Evolutionary conservation across 1,140 invertebrate species (phyloP).

Genomic region (Meloidogyne chitwoodi): DNA sequence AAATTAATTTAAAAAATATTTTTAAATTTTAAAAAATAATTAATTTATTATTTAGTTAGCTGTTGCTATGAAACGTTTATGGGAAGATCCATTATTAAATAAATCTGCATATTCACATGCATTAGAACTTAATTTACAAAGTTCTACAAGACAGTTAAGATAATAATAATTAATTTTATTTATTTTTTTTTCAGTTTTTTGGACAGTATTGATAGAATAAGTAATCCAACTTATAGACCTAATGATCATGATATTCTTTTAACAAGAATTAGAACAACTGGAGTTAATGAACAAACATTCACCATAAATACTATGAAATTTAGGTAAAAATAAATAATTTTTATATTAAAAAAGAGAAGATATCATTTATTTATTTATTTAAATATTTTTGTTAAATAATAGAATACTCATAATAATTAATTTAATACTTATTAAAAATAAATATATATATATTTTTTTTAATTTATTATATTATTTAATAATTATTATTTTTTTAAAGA

Average conservation of each 20-base stretch:
- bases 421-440: too few relatives aligned
- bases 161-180: background rate
- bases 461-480: too few relatives aligned
- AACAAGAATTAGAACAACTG: constrained; percentile 97
- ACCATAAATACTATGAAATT: constrained; percentile 99
- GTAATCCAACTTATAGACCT: constrained; percentile 90
- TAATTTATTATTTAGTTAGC: background rate
- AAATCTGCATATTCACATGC: constrained; percentile 94
- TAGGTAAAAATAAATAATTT: constrained; percentile 70
- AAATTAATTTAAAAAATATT: background rate
- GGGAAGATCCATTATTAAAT: constrained; percentile 87
- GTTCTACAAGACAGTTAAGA: constrained; percentile 97
- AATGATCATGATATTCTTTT: constrained; percentile 98
- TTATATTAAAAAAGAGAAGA: background rate
- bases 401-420: too few relatives aligned
- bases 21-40: constrained; percentile 67
- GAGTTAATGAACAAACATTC: constrained; percentile 99
- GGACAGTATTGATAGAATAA: constrained; percentile 81
- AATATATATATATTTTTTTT: too few relatives aligned
- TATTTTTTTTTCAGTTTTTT: constrained; percentile 62
- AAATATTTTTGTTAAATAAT: too few relatives aligned
- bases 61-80: constrained; percentile 92
- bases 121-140: constrained; percentile 99
- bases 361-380: too few relatives aligned
- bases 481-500: constrained; percentile 51